Conservation (phyloP, 2,888 invertebrate genomes). For the Agrochola macilenta region DNA sequence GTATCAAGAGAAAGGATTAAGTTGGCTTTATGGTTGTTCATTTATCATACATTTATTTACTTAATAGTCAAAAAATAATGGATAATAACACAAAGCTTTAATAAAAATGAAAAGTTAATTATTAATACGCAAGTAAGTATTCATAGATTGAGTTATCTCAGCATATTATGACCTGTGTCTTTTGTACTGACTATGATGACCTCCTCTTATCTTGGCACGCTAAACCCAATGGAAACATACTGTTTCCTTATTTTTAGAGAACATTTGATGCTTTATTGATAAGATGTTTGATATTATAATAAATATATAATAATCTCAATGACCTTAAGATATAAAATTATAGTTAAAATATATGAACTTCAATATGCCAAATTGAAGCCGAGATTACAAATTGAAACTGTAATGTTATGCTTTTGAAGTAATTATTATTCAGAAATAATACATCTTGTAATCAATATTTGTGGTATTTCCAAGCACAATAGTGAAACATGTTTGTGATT, state of each 20-base stretch:
- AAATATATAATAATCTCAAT: constrained; percentile 33
- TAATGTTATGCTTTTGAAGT: not conserved
- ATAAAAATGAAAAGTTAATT: constrained; percentile 67
- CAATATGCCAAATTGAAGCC: constrained; percentile 1
- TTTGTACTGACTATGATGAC: constrained; percentile 84
- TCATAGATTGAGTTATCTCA: constrained; percentile 85
- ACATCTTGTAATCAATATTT: constrained; percentile 3
- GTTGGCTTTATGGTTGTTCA: constrained; percentile 6
- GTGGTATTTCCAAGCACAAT: constrained; percentile 3
- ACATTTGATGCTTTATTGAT: constrained; percentile 64
- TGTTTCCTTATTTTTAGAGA: constrained; percentile 81
- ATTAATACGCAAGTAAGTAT: constrained; percentile 77
- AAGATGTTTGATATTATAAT: constrained; percentile 52
- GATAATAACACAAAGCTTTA: constrained; percentile 32
- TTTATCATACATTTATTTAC: not conserved
- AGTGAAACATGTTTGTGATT: constrained; percentile 21
- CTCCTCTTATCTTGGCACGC: constrained; percentile 85
- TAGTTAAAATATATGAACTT: constrained; percentile 2
- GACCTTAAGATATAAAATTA: constrained; percentile 27
- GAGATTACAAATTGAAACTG: constrained; percentile 9
- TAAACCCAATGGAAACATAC: constrained; percentile 84
- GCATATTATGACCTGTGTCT: constrained; percentile 87
- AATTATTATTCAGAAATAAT: not conserved
- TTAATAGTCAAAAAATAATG: constrained; percentile 10
- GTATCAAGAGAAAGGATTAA: constrained; percentile 14